Conservation (phyloP, 2,888 invertebrate genomes). For the Orthonevra nobilis region DNA sequence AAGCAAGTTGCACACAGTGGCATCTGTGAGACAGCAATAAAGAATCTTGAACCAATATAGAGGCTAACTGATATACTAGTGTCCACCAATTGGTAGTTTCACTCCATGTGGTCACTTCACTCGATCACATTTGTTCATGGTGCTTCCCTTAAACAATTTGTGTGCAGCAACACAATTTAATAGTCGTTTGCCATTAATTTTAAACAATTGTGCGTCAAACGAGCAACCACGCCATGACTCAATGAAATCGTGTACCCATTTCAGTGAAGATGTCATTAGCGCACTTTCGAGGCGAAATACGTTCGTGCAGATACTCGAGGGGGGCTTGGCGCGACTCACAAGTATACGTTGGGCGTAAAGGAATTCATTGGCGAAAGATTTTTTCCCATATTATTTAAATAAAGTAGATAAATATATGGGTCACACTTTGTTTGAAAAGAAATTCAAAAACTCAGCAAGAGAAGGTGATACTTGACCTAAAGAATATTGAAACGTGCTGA, state of each 20-base stretch:
- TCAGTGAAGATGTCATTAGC: slow-evolving; percentile 53
- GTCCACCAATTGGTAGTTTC: not conserved
- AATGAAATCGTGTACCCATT: slow-evolving; percentile 43
- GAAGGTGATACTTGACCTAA: slow-evolving; percentile 10
- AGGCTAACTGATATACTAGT: slow-evolving; percentile 14
- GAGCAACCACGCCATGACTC: slow-evolving; percentile 42
- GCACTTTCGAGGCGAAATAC: slow-evolving; percentile 17
- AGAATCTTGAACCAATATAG: slow-evolving; percentile 43
- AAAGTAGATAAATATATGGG: slow-evolving; percentile 32
- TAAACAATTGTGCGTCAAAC: slow-evolving; percentile 68
- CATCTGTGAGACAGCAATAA: slow-evolving; percentile 43
- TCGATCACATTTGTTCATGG: slow-evolving; percentile 23
- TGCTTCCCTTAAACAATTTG: slow-evolving; percentile 34
- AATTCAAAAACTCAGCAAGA: not conserved
- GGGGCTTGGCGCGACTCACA: not conserved
- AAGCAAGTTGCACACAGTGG: slow-evolving; percentile 37
- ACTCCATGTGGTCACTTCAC: no score
- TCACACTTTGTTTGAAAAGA: slow-evolving; percentile 10
- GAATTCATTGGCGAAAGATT: slow-evolving; percentile 24
- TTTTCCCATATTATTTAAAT: not conserved
- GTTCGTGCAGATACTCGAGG: not conserved
- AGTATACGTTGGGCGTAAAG: slow-evolving; percentile 3
- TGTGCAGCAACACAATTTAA: slow-evolving; percentile 64
- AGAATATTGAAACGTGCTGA: not conserved
- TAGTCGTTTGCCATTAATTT: slow-evolving; percentile 63